phyloP scores from a whole-genome alignment of 1,140 invertebrate species.

The Papilio xuthus region DNA sequence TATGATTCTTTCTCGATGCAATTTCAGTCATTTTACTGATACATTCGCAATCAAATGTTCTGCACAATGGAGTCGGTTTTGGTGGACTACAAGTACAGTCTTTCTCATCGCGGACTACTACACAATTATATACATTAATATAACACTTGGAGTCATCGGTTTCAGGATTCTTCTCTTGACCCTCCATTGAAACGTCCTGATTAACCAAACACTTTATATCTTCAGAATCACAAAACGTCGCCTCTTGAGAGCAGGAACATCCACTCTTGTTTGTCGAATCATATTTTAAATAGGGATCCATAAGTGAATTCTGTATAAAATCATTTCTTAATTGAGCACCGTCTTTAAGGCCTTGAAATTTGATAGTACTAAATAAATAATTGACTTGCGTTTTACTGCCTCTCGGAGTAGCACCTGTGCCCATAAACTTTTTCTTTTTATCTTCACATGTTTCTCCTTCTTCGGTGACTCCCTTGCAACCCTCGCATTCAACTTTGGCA shows the following conservation, averaged over 20 bases:
- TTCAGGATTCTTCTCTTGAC: slow-evolving; percentile 1
- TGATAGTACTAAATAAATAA: slow-evolving; percentile 61
- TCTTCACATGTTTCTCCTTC: slow-evolving; percentile 67
- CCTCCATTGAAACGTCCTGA: not conserved
- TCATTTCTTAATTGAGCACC: slow-evolving; percentile 42
- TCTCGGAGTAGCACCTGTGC: slow-evolving; percentile 59
- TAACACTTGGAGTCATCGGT: slow-evolving; percentile 45
- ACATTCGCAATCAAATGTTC: slow-evolving; percentile 74
- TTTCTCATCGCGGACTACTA: slow-evolving; percentile 61
- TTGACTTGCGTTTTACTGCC: slow-evolving; percentile 58
- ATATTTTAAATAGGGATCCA: slow-evolving; percentile 10
- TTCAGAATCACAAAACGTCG: not conserved
- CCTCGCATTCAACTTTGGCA: slow-evolving; percentile 56
- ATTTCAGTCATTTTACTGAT: slow-evolving; percentile 60
- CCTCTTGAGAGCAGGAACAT: slow-evolving; percentile 22
- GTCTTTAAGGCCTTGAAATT: slow-evolving; percentile 56
- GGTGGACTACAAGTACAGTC: slow-evolving; percentile 72
- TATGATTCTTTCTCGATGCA: slow-evolving; percentile 64
- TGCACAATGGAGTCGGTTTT: slow-evolving; percentile 66
- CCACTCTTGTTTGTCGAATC: slow-evolving; percentile 17
- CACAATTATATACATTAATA: slow-evolving; percentile 58
- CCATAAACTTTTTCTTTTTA: slow-evolving; percentile 55
- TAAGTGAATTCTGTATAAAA: slow-evolving; percentile 30
- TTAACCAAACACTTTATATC: slow-evolving; percentile 3
- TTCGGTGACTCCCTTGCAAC: slow-evolving; percentile 60